These are phyloP conservation scores for Zeus faber DNA, from an alignment of 2,113 vertebrate genomes.

Conservation along the genomic window DNA sequence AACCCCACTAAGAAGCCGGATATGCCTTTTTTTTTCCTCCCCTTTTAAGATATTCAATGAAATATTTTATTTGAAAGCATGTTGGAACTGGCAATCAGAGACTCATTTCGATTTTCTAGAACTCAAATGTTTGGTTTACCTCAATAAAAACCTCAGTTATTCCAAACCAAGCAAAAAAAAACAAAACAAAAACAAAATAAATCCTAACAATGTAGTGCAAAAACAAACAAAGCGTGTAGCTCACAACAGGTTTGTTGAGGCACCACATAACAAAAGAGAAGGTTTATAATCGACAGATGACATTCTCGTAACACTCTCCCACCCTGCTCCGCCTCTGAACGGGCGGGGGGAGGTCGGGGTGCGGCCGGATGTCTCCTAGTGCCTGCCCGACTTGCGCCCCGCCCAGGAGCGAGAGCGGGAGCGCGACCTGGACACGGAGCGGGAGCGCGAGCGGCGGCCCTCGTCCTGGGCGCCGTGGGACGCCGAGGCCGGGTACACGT, in stretches of 20 bases:
- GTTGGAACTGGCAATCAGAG: too few relatives aligned
- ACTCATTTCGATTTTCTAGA: too few relatives aligned
- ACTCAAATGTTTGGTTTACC: too few relatives aligned
- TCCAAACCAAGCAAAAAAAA: not conserved
- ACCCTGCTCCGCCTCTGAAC: not conserved
- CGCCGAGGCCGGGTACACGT: slow-evolving; percentile 78
- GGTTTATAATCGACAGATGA: not conserved
- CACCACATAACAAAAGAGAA: not conserved
- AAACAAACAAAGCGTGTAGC: not conserved
- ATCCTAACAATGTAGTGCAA: not conserved
- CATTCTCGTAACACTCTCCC: not conserved
- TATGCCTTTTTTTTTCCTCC: too few relatives aligned
- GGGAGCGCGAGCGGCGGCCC: slow-evolving; percentile 86
- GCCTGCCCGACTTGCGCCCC: slow-evolving; percentile 91
- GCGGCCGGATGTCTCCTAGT: slow-evolving; percentile 65
- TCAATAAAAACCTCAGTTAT: too few relatives aligned
- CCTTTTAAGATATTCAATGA: too few relatives aligned
- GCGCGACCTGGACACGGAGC: slow-evolving; percentile 77
- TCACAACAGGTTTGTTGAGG: not conserved
- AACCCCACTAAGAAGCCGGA: too few relatives aligned
- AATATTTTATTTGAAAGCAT: too few relatives aligned
- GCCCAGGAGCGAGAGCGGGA: slow-evolving; percentile 93
- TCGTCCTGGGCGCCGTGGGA: slow-evolving; percentile 66
- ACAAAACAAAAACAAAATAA: not conserved
- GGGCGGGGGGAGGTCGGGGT: not conserved